Conservation (phyloP, 2,888 invertebrate genomes). For the Eledone cirrhosa region DNA sequence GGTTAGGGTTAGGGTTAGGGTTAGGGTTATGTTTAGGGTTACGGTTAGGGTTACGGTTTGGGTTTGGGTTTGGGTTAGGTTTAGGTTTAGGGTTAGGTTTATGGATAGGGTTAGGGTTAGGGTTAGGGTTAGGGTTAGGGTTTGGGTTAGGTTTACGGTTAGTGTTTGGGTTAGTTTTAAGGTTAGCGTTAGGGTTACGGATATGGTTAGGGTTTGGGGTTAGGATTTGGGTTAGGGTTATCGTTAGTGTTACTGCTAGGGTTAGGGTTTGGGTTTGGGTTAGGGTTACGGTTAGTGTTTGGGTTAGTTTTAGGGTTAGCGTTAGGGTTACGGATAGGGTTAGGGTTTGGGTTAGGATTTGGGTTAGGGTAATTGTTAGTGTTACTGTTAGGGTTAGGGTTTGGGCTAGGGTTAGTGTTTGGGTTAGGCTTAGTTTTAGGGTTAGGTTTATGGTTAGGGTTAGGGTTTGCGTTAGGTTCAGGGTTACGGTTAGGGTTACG, state of each 20-base stretch:
- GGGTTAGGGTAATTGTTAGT: too few species aligned
- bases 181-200: too few species aligned
- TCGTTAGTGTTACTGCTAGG: too few species aligned
- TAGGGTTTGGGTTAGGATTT: too few species aligned
- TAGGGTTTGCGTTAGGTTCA: not conserved
- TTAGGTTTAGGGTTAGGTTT: not conserved
- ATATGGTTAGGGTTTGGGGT: too few species aligned
- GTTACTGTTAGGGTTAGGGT: too few species aligned
- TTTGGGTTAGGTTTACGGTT: not conserved
- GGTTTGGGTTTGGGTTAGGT: not conserved
- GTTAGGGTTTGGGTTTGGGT: not conserved
- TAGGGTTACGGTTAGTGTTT: not conserved
- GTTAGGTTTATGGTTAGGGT: too few species aligned
- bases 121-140: not conserved
- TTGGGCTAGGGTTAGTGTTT: too few species aligned
- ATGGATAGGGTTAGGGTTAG: not conserved
- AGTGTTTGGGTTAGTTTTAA: not conserved
- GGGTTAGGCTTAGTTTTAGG: too few species aligned
- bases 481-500: not conserved
- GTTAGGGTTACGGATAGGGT: not conserved
- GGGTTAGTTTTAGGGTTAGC: not conserved
- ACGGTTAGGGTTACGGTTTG: not conserved
- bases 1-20: slow-evolving; percentile 1
- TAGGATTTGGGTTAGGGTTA: too few species aligned
- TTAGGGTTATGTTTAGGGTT: not conserved